phyloP scores from a whole-genome alignment of 1,140 invertebrate genomes.

The Leptopilina boulardi region DNA sequence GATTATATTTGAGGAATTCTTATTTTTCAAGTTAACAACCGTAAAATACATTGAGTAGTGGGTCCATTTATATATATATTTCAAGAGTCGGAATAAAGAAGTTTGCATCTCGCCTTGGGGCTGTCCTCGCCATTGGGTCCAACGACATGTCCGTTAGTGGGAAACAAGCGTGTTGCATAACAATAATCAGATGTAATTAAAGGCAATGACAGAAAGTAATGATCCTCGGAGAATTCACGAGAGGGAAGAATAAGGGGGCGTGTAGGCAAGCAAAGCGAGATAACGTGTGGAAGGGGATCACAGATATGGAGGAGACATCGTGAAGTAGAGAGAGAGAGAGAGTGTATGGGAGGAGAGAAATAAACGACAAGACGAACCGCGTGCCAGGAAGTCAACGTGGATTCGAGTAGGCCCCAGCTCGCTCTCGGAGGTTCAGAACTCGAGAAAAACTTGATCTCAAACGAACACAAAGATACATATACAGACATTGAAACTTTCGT shows the following conservation, averaged over 20 bases:
- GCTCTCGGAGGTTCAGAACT: slow-evolving; percentile 66
- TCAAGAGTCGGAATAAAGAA: slow-evolving; percentile 20
- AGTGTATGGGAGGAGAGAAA: slow-evolving; percentile 40
- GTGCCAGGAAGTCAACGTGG: slow-evolving; percentile 72
- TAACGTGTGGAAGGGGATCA: slow-evolving; percentile 34
- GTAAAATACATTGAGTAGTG: background rate
- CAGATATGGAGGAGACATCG: slow-evolving; percentile 34
- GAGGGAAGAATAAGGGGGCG: slow-evolving; percentile 38
- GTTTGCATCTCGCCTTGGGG: slow-evolving; percentile 27
- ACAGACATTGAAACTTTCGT: slow-evolving; percentile 43
- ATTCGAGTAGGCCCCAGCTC: slow-evolving; percentile 56
- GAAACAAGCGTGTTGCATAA: slow-evolving; percentile 56
- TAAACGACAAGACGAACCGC: slow-evolving; percentile 61
- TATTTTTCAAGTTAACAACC: background rate
- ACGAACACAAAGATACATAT: slow-evolving; percentile 55
- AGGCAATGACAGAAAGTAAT: slow-evolving; percentile 57
- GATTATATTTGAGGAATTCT: background rate
- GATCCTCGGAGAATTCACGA: slow-evolving; percentile 42
- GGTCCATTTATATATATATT: background rate
- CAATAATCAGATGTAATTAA: slow-evolving; percentile 57
- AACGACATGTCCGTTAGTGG: slow-evolving; percentile 35
- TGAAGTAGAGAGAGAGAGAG: slow-evolving; percentile 27
- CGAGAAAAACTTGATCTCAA: slow-evolving; percentile 72
- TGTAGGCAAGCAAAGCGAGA: slow-evolving; percentile 39
- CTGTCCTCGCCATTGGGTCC: slow-evolving; percentile 23